phyloP scores from a whole-genome alignment of 2,888 invertebrate genomes.

The Rambutsinella grinnellia region DNA sequence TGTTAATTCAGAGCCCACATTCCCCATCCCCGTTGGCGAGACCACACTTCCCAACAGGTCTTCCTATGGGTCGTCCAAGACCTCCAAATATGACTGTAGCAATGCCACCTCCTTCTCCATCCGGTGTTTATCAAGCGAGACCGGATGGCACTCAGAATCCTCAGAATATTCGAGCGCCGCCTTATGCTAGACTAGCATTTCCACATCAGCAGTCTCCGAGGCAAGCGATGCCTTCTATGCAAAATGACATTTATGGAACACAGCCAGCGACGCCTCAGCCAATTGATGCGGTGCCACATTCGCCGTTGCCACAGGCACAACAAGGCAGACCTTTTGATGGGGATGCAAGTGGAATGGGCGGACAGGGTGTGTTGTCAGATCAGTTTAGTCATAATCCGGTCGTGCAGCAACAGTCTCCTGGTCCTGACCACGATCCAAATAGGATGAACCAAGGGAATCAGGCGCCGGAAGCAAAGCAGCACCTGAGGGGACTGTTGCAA shows the following conservation, averaged over 20 bases:
- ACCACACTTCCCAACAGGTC: conserved; percentile 70
- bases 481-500: conserved; percentile 85
- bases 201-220: conserved; percentile 54
- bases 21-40: conserved; percentile 54
- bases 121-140: conserved; percentile 54
- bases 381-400: conserved; percentile 61
- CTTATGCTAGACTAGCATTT: conserved; percentile 42
- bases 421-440: too few relatives aligned
- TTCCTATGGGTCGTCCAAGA: conserved; percentile 69
- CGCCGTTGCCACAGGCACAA: conserved; percentile 9
- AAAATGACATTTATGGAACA: conserved; percentile 45
- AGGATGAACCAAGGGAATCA: too few relatives aligned
- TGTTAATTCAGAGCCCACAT: conserved; percentile 27
- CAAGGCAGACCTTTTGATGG: conserved; percentile 46
- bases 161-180: conserved; percentile 68
- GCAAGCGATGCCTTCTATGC: conserved; percentile 52
- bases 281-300: conserved; percentile 38
- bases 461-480: conserved; percentile 75
- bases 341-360: conserved; percentile 25
- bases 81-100: conserved; percentile 57
- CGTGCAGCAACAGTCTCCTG: conserved; percentile 8
- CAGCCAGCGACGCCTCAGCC: conserved; percentile 54
- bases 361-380: conserved; percentile 51
- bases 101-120: conserved; percentile 66
- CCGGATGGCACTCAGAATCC: conserved; percentile 68